These are phyloP conservation scores for Akabosia matsudoensis DNA, from an alignment of 1,140 invertebrate species.

Conservation along the genomic window DNA sequence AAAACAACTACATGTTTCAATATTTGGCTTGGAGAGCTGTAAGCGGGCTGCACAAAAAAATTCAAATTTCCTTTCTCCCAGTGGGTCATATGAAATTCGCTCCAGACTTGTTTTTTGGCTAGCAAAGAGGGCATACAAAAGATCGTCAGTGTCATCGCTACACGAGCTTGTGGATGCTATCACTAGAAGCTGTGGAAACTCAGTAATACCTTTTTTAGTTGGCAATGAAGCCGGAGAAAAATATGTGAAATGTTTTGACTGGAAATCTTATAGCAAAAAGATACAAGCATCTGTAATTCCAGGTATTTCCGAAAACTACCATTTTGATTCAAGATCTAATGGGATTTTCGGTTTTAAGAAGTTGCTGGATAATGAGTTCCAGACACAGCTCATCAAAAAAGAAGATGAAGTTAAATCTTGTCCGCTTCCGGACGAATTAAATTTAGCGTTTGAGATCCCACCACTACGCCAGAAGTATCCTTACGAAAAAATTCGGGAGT, in stretches of 20 bases:
- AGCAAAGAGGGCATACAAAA: neutral
- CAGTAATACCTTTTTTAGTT: neutral
- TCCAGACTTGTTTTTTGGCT: constrained; percentile 27
- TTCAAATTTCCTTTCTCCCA: constrained; percentile 12
- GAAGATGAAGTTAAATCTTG: neutral
- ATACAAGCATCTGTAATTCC: neutral
- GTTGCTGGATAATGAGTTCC: too few relatives aligned
- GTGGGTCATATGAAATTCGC: constrained; percentile 28
- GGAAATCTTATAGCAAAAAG: neutral
- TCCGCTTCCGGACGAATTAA: neutral
- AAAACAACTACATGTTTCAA: constrained; percentile 28
- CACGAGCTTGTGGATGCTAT: neutral
- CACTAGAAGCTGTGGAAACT: neutral
- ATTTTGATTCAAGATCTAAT: neutral
- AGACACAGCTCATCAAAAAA: too few relatives aligned
- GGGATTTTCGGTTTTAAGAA: neutral
- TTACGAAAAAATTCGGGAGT: neutral
- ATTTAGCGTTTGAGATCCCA: neutral
- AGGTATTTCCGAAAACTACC: neutral
- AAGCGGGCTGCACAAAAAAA: neutral
- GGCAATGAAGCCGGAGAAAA: neutral
- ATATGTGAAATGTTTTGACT: neutral
- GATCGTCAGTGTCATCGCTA: neutral
- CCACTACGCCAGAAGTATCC: neutral
- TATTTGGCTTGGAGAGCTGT: constrained; percentile 1